Base-by-base conservation (phyloP, 2,113 vertebrate species). In the Actenoides lindsayi region DNA sequence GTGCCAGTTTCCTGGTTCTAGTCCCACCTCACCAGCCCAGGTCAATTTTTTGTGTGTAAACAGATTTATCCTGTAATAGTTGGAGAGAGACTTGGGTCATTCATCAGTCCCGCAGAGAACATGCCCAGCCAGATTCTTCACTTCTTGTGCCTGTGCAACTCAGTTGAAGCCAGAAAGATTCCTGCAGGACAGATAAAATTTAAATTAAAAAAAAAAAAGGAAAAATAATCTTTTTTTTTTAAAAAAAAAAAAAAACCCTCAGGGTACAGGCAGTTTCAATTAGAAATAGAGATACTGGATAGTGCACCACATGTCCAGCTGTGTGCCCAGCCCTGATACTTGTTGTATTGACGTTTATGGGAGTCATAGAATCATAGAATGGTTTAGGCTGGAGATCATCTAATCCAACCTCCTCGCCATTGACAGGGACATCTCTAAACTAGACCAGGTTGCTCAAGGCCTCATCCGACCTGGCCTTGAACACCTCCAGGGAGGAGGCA, bases 31-130 rank as follows among this genome's bases (percentile, higher is more conserved):
- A 87, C 96, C 96, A 96, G 88, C 93, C 96, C 93, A 95, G 97
- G 96, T 97, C 97, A 98, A 97, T 97, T 95, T 97, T 96, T 96
- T 95, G 93, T 94, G 94, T 96, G 96, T 96, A 97, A 96, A 97
- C 96, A 97, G 97, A 97, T 97, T 97, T 97, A 96, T 94, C 94
- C 96, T 96, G 88, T 97, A 97, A 96, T 97, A 95, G 96, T 93
- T 97, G 92, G 92, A 56, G 83, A 71, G 92, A 95, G 78, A 93
- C 94, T 68, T 33, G 81, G 75, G 91, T 95, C 94, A 97, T 97
- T 95, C 95, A 96, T 97, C 97, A 97, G 96, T 84, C 86, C 94
- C 10, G 0, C 8, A 18, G 91, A 94, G 94, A 97, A 97, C 74
- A 82, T 69, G 54, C 27, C 31, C 63, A 86, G 80, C 64, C 83